Evolutionary conservation across 2,888 invertebrate species (phyloP), one percentile per base, ranked within the genome.

Genomic region (Cheilosia urbana): DNA sequence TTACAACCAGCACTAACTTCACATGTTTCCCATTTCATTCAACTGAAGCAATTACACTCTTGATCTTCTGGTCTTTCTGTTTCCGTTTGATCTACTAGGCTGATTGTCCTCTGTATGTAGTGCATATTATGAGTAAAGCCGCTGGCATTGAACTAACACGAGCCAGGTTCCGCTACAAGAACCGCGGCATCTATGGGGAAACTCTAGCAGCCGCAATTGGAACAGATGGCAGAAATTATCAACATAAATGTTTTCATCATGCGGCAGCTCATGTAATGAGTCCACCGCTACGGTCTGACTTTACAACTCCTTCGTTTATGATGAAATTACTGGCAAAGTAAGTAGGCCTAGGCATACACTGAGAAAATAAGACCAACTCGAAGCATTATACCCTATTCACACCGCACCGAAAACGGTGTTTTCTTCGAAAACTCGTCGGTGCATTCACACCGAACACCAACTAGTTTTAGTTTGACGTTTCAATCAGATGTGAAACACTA

Each of bases 41-140:
- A 37, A 13, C 11, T 37, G 7, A 11, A 0, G 11, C 4, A 13
- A 11, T 13, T 13, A 13, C 13, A 34, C 11, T 11, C 34, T 34
- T 34, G 3, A 4, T 1, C 37, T 37, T 37, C 13, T n/a, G n/a
- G 4, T 37, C 13, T 37, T 37, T 37, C 3, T 1, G 1, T 37
- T 37, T 37, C 4, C 37, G 1, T 37, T 11, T 11, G 11, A 34
- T 34, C 11, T 34, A 9, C 17, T 45, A 91, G 91, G 90, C 89
- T n/a, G 91, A 91, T 87, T 92, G 92, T 89, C 99, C 99, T 4
- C 94, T 99, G 87, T 97, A 97, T 94, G 96, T 99, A 90, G 99
- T 99, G 90, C 99, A 99, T 94, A 97, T 99, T 91, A 99, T 99
- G 99, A 98, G 98, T 90, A 97, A 96, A 93, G 95, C 96, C 85